These are phyloP conservation scores for Elysia crispata DNA, from an alignment of 2,888 invertebrate species.

Conservation along the genomic window DNA sequence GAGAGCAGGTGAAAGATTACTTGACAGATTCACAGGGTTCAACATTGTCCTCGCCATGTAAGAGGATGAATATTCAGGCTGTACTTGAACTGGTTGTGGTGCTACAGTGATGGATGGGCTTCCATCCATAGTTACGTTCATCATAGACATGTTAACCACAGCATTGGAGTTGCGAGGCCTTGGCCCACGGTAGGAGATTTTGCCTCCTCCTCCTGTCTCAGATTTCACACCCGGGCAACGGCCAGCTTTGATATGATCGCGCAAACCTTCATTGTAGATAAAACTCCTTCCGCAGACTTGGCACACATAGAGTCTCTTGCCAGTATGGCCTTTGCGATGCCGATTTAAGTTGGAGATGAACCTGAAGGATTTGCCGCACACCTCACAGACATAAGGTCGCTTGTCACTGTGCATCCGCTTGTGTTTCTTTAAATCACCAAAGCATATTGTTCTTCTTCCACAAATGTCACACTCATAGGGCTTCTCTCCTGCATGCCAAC, in stretches of 20 bases:
- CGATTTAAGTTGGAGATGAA: slow-evolving; percentile 38
- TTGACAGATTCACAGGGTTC: no score
- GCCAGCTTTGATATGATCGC: slow-evolving; percentile 45
- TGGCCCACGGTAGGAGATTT: slow-evolving; percentile 15
- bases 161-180: background rate
- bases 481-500: slow-evolving; percentile 46
- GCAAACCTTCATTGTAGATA: slow-evolving; percentile 39
- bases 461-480: slow-evolving; percentile 46
- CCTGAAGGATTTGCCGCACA: slow-evolving; percentile 38
- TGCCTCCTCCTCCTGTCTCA: slow-evolving; percentile 24
- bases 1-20: no score
- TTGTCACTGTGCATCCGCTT: slow-evolving; percentile 45
- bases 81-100: no score
- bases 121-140: no score
- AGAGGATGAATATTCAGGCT: no score
- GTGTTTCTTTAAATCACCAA: slow-evolving; percentile 45
- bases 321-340: slow-evolving; percentile 40
- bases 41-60: no score
- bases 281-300: slow-evolving; percentile 39
- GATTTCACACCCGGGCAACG: slow-evolving; percentile 40
- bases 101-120: no score
- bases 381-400: slow-evolving; percentile 42
- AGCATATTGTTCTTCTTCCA: slow-evolving; percentile 35
- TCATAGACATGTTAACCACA: no score
- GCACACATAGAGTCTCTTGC: slow-evolving; percentile 41